Base-by-base conservation (phyloP, 1,140 invertebrate species). In the Megalonaias nervosa region DNA sequence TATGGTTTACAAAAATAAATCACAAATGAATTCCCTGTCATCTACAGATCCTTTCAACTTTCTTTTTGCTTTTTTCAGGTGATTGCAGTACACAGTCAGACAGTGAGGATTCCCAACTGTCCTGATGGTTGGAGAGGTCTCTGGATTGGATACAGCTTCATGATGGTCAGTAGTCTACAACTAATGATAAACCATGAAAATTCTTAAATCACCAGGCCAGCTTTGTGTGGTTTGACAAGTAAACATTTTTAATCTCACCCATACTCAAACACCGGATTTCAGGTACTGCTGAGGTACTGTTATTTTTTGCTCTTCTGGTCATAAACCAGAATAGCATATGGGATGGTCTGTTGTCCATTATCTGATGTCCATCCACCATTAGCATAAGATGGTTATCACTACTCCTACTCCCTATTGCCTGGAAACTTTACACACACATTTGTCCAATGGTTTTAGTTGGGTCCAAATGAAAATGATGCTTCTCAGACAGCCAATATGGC, bases 71-170 rank as follows among this genome's bases (percentile, higher is more conserved):
- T 98, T 89, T 98, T 97, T 59, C 77, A 98, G 92, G 95, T 99
- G 2, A 95, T 99, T 85, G 97, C 98, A 23, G 94, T 99, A 3
- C 98, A 99, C 92, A 99, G 98, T 92, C 98, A 99, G 92, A 95
- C 96, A 11, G 91, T 95, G 60, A 93, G 93, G 70, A 93, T 98
- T 85, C 98, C 98, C 61, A 93, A 95, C 55, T 99, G 98, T 92
- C 98, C 98, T 21, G 84, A 87, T 59, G 97, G 97, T 75, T 99
- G 98, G 98, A 94, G 93, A 71, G 93, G 94, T 61, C 92, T 99
- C 26, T 99, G 98, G 98, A 97, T 97, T 80, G 98, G 98, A 77
- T 99, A 97, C 93, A 98, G 96, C 92, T 99, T 99, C 91, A 93
- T 98, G 15, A 99, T 99, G 97, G 98, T 99, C 81, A 85, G 96